Evolutionary conservation across 2,797 vertebrate species (phyloP).

Genomic region (Falco biarmicus): DNA sequence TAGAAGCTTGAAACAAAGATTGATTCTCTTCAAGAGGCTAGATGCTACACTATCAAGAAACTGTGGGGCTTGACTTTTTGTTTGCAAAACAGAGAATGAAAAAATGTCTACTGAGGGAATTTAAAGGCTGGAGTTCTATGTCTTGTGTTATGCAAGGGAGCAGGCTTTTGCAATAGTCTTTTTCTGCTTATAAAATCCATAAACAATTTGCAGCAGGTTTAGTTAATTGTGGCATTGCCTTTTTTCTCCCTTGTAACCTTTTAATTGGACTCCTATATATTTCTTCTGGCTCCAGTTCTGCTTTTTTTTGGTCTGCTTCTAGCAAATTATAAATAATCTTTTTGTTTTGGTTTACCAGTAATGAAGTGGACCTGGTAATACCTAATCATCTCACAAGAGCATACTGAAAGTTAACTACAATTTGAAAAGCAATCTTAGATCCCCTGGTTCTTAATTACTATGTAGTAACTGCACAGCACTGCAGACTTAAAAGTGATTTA

Average conservation of each 20-base stretch:
- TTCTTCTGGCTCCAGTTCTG: neutral
- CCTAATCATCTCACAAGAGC: neutral
- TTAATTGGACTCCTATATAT: neutral
- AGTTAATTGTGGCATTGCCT: neutral
- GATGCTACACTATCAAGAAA: neutral
- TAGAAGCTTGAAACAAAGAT: neutral
- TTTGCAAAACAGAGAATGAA: neutral
- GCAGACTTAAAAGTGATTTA: slow-evolving; percentile 15
- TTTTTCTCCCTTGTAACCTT: neutral
- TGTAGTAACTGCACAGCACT: neutral
- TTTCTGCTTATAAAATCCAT: neutral
- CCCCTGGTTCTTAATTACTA: slow-evolving; percentile 30
- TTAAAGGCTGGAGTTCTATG: neutral
- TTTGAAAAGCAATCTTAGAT: neutral
- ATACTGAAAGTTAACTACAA: slow-evolving; percentile 5
- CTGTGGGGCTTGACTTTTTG: neutral
- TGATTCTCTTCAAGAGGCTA: neutral
- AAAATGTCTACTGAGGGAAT: neutral
- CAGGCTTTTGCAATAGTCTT: neutral
- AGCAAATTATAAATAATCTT: neutral
- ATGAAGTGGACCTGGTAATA: neutral
- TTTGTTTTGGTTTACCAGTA: neutral
- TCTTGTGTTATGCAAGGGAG: neutral
- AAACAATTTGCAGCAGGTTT: neutral
- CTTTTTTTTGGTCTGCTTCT: neutral